Percentiles rank a stretch among this genome's conserved stretches.
phyloP scores from a whole-genome alignment of 2,888 invertebrate genomes.

The Chymomyza procnemis region DNA sequence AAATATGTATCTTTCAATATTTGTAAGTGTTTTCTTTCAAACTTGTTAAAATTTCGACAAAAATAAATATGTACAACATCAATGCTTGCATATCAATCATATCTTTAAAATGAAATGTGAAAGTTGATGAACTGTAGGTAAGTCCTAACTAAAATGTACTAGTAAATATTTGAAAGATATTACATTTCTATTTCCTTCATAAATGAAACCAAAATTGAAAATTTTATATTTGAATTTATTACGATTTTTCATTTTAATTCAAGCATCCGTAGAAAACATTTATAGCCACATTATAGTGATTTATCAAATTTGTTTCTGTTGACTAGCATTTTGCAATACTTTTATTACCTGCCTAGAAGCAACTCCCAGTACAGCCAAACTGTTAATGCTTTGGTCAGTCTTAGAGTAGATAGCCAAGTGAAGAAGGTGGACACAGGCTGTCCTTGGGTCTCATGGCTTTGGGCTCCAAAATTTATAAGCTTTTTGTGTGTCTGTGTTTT shows the following conservation, averaged over 20 bases:
- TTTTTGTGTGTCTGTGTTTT: conserved; percentile 51
- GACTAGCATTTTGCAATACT: neutral
- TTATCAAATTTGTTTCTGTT: conserved; percentile 37
- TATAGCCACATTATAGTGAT: conserved; percentile 21
- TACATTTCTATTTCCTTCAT: too few relatives aligned
- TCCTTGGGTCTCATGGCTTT: neutral
- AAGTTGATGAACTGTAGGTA: too few relatives aligned
- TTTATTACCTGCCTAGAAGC: conserved; percentile 7
- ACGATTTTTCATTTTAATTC: conserved; percentile 45
- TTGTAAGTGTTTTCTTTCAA: too few relatives aligned
- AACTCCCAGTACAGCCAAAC: neutral
- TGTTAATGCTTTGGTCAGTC: neutral
- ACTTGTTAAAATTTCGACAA: too few relatives aligned
- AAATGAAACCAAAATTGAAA: too few relatives aligned
- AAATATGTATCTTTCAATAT: too few relatives aligned
- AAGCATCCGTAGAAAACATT: conserved; percentile 5
- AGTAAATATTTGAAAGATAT: too few relatives aligned
- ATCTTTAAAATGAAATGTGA: too few relatives aligned
- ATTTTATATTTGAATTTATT: conserved; percentile 45
- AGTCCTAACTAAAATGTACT: too few relatives aligned
- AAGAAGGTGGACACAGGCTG: neutral
- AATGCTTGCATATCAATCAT: too few relatives aligned
- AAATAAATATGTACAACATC: too few relatives aligned
- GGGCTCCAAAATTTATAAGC: conserved; percentile 59
- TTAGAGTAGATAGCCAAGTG: neutral